phyloP scores from a whole-genome alignment of 2,797 vertebrate genomes.

The Tapera naevia region DNA sequence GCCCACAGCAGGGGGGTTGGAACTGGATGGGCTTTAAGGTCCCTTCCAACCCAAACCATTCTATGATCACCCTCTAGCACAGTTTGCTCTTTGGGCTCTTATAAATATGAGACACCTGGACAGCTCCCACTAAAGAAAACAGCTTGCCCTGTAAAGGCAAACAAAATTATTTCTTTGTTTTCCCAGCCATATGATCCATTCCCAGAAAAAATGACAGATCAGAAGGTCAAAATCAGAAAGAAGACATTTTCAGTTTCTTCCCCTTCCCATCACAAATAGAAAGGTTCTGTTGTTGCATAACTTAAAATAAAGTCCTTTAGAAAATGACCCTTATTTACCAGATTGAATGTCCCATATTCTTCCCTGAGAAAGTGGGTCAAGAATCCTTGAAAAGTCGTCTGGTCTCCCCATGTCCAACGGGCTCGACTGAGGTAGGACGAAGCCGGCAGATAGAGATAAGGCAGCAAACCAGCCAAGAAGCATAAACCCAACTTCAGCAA shows the following conservation, averaged over 20 bases:
- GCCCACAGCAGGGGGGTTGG: no score
- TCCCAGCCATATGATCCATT: not conserved
- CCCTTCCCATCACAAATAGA: not conserved
- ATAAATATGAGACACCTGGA: not conserved
- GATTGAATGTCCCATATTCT: constrained; percentile 96
- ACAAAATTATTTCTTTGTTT: not conserved
- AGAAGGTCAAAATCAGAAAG: not conserved
- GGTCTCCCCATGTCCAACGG: constrained; percentile 98
- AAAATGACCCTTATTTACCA: constrained; percentile 74
- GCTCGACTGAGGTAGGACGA: constrained; percentile 88
- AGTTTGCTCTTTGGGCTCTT: not conserved
- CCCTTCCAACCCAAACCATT: no score
- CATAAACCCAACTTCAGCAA: constrained; percentile 80
- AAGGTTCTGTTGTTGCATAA: not conserved
- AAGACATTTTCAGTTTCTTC: not conserved
- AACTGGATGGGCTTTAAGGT: no score
- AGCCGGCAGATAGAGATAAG: constrained; percentile 90
- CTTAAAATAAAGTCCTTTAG: not conserved
- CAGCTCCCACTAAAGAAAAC: not conserved
- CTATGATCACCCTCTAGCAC: not conserved
- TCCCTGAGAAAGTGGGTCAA: constrained; percentile 92
- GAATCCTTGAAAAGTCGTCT: constrained; percentile 89
- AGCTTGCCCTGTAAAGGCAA: not conserved
- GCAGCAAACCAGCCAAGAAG: constrained; percentile 87
- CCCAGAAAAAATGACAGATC: not conserved